Evolutionary conservation across 23 tunicate species (phyloP).

Genomic region (Pegea sp.): DNA sequence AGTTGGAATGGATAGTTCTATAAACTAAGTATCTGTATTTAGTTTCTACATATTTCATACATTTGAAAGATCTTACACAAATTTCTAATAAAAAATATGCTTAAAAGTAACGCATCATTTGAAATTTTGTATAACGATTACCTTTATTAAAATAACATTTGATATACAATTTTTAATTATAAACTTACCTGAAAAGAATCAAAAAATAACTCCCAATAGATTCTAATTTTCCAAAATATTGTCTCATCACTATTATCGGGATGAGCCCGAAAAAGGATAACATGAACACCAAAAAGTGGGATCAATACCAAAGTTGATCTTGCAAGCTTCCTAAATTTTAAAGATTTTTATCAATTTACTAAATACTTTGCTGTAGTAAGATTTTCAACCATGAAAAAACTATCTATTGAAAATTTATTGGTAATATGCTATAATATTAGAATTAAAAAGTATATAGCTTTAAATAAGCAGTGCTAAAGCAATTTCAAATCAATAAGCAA

Average conservation of each 20-base stretch:
- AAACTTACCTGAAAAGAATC: conserved; percentile 1
- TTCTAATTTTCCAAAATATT: neutral
- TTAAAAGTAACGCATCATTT: neutral
- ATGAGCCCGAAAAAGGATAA: neutral
- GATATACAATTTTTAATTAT: no score
- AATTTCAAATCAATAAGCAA: neutral
- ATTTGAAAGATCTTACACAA: no score
- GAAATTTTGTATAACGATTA: neutral
- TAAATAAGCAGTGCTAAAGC: neutral
- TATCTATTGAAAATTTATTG: no score
- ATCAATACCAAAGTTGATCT: neutral
- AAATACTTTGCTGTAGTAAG: no score
- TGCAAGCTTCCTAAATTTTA: neutral
- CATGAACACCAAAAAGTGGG: neutral
- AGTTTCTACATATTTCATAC: no score
- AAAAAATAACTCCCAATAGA: neutral
- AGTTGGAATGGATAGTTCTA: no score
- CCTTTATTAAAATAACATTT: no score
- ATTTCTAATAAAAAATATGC: no score
- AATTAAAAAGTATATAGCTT: neutral
- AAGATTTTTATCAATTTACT: no score
- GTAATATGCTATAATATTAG: no score
- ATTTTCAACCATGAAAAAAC: no score
- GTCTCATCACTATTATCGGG: neutral
- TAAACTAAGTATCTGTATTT: no score